Base-by-base conservation (phyloP, 37 sponge, comb jelly and placozoan species). In the Cliona cf. orientalis region DNA sequence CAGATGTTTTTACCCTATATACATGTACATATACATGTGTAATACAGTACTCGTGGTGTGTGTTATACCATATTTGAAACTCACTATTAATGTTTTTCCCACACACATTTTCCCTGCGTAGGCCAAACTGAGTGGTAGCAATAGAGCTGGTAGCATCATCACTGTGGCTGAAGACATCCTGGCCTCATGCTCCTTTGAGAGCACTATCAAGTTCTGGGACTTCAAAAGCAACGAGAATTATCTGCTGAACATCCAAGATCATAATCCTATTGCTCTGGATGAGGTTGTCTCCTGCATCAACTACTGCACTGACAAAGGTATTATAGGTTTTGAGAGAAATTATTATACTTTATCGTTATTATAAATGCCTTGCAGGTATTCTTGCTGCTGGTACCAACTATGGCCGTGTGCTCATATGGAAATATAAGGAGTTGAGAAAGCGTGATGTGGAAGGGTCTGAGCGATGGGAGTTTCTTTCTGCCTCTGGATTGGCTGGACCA, bases 191-290 rank as follows among this genome's bases (percentile, higher is more conserved):
- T 82, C 90, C 55, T 53, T 42, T 33, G 97, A 96, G 42, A 80
- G 55, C 23, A 71, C 78, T 32, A 81, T 96, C 45, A 84, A 82
- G 61, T 73, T 94, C 72, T 97, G 97, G 95, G 97, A 97, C 70
- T 89, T 89, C 79, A 88, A 86, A 2, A 75, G 71, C 11, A 86
- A 74, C 28, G 91, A 97, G 44, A 93, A 91, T 85, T 97, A 82
- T 73, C 31, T 69, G 17, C 71, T 94, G 80, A 80, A 69, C 22
- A 45, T 89, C 5, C 56, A 86, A 5, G 49, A 72, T 3, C 6
- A 75, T 1, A 9, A n/a, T 23, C 55, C 46, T 23, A 34, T 58
- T 34, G 36, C 33, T 7, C 12, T 23, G 26, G 53, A 64, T 33
- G 91, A 82, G 23, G 61, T 75, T 42, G 87, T 94, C 70, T 86